Percentiles rank a stretch among this genome's conserved stretches.
phyloP scores from a whole-genome alignment of 1,140 invertebrate species.

The Uloborus diversus region DNA sequence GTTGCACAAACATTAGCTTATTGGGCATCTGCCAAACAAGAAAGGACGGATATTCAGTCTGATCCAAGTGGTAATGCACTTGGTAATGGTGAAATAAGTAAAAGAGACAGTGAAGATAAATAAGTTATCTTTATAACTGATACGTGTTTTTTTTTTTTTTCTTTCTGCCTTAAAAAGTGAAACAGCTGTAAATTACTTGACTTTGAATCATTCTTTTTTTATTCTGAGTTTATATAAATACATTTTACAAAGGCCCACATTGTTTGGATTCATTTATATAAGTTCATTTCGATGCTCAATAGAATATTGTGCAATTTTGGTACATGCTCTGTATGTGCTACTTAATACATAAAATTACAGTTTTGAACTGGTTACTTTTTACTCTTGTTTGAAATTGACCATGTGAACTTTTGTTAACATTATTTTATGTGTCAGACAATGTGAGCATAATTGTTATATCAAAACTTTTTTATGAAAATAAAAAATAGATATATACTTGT shows the following conservation, averaged over 20 bases:
- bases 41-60: slow-evolving; percentile 33
- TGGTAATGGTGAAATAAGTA: slow-evolving; percentile 43
- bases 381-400: not conserved
- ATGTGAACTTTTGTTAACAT: not conserved
- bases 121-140: too few relatives aligned
- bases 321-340: not conserved
- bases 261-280: too few relatives aligned
- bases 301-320: too few relatives aligned
- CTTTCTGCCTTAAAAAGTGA: too few relatives aligned
- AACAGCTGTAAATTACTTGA: too few relatives aligned
- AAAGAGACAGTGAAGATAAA: slow-evolving; percentile 18
- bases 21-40: slow-evolving; percentile 48
- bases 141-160: too few relatives aligned
- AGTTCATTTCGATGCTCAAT: too few relatives aligned
- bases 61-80: slow-evolving; percentile 8
- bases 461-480: not conserved
- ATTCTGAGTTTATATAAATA: slow-evolving; percentile 31
- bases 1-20: slow-evolving; percentile 49
- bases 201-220: slow-evolving; percentile 43
- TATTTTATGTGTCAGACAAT: not conserved
- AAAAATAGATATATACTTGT: slow-evolving; percentile 2
- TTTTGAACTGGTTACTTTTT: not conserved
- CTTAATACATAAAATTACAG: not conserved
- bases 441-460: not conserved
- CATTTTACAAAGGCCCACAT: too few relatives aligned